Evolutionary conservation across 2,113 vertebrate genomes (phyloP), one percentile per base, ranked within the genome.

Genomic region (Otus sunia): DNA sequence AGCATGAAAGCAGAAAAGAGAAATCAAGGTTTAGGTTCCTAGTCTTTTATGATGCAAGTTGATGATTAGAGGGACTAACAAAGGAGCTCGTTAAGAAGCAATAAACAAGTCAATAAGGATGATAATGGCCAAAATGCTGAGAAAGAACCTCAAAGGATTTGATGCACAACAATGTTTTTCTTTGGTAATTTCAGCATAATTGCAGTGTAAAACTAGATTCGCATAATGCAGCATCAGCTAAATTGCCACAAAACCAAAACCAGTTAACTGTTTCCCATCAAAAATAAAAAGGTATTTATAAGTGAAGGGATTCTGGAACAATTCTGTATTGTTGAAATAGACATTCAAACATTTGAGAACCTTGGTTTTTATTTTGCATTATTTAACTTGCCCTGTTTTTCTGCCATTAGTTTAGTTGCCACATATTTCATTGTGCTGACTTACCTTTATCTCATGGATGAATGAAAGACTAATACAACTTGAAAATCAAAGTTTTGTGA

Each of bases 281-380:
- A 78, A 89, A 8, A 75, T 18, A 36, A 78, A 83, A 72, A 77
- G 4, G 3, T 72, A 50, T 21, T 5, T 22, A 14, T 49, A 74
- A 74, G 19, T 11, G n/a, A 92, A 72, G 8, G 15, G 14, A 53
- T 89, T 63, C 29, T 81, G 43, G 32, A 62, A 77, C 53, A 82
- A 55, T 45, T 58, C 41, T 47, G 4, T 50, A 26, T 10, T 34
- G 27, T 45, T 85, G 18, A 85, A 91, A 68, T 4, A 60, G 2
- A 3, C 21, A 68, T 85, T 74, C 50, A 59, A 67, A 78, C 8
- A 30, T 55, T 20, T 41, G 11, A 58, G 92, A 75, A 67, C 20
- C 25, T 37, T 39, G 27, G 0, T 1, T 2, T 64, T 85, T 49
- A 22, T 58, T 74, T 86, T 3, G 0, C 6, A 2, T 88, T n/a